A percentile compares a stretch with the other conserved stretches of the same genome.
Evolutionary conservation across 2,888 invertebrate species (phyloP).

Genomic region (Conops quadrifasciatus): DNA sequence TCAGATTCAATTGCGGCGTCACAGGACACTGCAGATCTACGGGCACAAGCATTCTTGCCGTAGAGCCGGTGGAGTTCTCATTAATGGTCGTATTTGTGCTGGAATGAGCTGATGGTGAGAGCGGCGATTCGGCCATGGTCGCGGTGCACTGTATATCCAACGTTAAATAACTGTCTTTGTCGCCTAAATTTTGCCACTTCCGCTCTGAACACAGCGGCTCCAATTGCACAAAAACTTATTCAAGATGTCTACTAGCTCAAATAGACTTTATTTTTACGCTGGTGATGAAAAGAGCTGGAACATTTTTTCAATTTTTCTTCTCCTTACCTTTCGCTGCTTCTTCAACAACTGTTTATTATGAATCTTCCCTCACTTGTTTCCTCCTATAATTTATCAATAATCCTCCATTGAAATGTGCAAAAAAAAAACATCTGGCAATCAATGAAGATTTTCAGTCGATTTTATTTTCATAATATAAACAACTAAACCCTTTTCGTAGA

Average conservation of each 20-base stretch:
- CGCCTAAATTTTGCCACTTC: too few relatives aligned
- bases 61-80: constrained; percentile 24
- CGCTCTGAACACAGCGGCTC: too few relatives aligned
- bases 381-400: constrained; percentile 12
- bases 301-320: constrained; percentile 23
- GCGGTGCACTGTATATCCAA: background rate
- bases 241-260: constrained; percentile 31
- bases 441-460: background rate
- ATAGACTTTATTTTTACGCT: background rate
- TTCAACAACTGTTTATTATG: background rate
- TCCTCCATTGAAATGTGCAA: constrained; percentile 12
- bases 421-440: constrained; percentile 17
- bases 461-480: background rate
- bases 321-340: constrained; percentile 2
- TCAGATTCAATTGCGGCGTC: constrained; percentile 45
- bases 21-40: constrained; percentile 37
- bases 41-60: constrained; percentile 10
- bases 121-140: constrained; percentile 26
- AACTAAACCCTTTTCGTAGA: background rate
- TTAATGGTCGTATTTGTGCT: constrained; percentile 15
- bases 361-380: background rate
- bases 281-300: constrained; percentile 1
- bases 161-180: too few relatives aligned
- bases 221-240: background rate
- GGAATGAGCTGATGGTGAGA: constrained; percentile 22